A percentile compares a stretch with the other conserved stretches of the same genome.
Evolutionary conservation across 2,113 vertebrate species (phyloP).

Genomic region (Turdus rufiventris): DNA sequence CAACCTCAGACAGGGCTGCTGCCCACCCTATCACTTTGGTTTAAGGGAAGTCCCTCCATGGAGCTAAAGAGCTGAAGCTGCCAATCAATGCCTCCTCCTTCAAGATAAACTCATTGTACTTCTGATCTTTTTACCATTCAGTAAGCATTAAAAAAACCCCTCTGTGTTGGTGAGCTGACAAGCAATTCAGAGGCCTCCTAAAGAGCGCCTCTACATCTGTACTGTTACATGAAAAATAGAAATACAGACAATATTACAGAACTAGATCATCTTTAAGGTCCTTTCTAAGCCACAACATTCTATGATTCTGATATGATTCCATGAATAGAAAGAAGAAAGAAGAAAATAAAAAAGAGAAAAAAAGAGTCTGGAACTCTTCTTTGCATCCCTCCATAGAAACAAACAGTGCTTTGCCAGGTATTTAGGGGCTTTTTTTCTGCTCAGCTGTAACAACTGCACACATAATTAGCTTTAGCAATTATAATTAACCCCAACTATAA

Average conservation of each 20-base stretch:
- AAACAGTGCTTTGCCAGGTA: not conserved
- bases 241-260: not conserved
- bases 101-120: not conserved
- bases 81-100: not conserved
- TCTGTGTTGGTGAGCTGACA: not conserved
- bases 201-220: not conserved
- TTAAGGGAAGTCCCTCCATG: not conserved
- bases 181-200: not conserved
- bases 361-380: not conserved
- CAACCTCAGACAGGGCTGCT: not conserved
- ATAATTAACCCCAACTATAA: not conserved
- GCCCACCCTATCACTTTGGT: not conserved
- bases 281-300: not conserved
- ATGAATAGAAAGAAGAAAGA: not conserved
- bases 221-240: not conserved
- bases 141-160: not conserved
- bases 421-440: fast-evolving
- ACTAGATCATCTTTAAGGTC: not conserved
- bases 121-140: not conserved
- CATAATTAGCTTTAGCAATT: not conserved
- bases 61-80: not conserved
- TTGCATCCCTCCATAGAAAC: not conserved
- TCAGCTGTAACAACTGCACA: not conserved
- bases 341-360: not conserved
- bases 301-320: not conserved